phyloP scores from a whole-genome alignment of 2,888 invertebrate species.

The Drosophila acutilabella region DNA sequence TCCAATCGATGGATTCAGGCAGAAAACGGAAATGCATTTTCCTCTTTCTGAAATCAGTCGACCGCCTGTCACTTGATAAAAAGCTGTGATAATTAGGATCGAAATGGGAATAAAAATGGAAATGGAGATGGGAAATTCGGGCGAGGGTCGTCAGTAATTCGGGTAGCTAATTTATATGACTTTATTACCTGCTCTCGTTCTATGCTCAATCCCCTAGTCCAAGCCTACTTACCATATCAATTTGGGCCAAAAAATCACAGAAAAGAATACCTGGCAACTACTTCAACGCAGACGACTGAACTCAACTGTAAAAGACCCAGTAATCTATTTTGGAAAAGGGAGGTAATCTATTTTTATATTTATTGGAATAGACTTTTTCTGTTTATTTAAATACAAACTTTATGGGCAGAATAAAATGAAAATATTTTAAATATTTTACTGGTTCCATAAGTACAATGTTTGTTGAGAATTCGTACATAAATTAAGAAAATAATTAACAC shows the following conservation, averaged over 20 bases:
- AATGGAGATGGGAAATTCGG: conserved; percentile 16
- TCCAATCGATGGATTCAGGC: conserved; percentile 34
- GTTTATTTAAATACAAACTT: too few relatives aligned
- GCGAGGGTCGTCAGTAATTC: conserved; percentile 33
- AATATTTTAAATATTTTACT: too few relatives aligned
- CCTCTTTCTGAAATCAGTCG: conserved; percentile 60
- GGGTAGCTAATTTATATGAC: conserved; percentile 60
- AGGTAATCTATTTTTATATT: too few relatives aligned
- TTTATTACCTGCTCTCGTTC: background rate
- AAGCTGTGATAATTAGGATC: conserved; percentile 73
- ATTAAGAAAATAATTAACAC: too few relatives aligned
- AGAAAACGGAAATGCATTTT: conserved; percentile 54
- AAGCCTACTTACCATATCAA: conserved; percentile 74
- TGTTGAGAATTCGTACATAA: too few relatives aligned
- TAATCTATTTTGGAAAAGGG: background rate
- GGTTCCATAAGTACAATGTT: too few relatives aligned
- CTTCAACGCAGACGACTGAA: background rate
- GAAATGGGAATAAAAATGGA: conserved; percentile 49
- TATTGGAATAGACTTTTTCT: too few relatives aligned
- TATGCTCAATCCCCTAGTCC: background rate
- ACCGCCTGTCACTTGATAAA: conserved; percentile 66
- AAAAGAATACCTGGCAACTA: conserved; percentile 3
- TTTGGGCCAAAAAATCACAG: conserved; percentile 47
- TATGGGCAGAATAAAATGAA: too few relatives aligned
- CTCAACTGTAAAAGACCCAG: background rate